phyloP scores from a whole-genome alignment of 2,113 vertebrate genomes.

The Typhlomys cinereus region DNA sequence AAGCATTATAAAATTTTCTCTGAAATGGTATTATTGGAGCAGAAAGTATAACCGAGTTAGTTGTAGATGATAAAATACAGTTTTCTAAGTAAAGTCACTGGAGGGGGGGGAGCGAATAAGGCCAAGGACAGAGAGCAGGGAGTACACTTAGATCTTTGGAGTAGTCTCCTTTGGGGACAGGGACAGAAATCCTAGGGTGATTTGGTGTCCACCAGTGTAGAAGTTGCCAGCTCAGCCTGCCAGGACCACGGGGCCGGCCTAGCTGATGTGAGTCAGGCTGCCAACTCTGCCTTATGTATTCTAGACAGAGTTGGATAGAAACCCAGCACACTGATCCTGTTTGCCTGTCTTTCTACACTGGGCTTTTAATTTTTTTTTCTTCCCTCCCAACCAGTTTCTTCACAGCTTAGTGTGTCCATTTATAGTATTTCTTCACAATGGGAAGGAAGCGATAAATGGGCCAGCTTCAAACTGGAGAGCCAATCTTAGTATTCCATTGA shows the following conservation, averaged over 20 bases:
- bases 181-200: neutral
- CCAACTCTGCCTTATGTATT: neutral
- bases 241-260: neutral
- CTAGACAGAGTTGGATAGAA: constrained; percentile 31
- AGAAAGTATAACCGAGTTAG: constrained; percentile 8
- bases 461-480: constrained; percentile 49
- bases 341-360: neutral
- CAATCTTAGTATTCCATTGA: constrained; percentile 49
- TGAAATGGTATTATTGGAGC: constrained; percentile 16
- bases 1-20: neutral
- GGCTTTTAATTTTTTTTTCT: neutral
- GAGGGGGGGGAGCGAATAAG: neutral
- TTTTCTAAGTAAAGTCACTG: constrained; percentile 32
- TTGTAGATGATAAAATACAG: constrained; percentile 21
- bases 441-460: constrained; percentile 43
- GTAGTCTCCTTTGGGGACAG: neutral
- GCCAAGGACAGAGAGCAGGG: neutral
- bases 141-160: neutral
- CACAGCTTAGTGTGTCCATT: constrained; percentile 17
- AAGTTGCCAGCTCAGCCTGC: neutral
- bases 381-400: neutral
- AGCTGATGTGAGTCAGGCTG: neutral
- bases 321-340: neutral
- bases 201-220: neutral
- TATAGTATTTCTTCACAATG: constrained; percentile 55